Evolutionary conservation across 2,113 vertebrate species (phyloP).

Genomic region (Passer montanus): DNA sequence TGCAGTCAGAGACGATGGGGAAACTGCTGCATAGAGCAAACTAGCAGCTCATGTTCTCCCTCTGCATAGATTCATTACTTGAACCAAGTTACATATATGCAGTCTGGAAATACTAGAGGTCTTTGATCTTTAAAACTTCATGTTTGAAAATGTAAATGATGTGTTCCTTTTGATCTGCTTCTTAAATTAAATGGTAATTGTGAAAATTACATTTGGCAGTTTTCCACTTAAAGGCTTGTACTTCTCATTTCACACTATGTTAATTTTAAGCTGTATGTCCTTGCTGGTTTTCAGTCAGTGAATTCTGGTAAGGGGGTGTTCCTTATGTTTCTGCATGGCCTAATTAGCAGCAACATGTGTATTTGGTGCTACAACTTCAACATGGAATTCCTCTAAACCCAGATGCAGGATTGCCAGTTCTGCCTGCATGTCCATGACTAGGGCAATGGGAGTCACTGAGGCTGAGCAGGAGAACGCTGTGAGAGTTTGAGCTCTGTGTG

Average conservation of each 20-base stretch:
- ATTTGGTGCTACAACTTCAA: neutral
- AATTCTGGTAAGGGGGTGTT: neutral
- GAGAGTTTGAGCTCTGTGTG: neutral
- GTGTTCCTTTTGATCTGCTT: slow-evolving; percentile 57
- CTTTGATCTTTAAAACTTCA: slow-evolving; percentile 59
- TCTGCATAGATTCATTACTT: slow-evolving; percentile 2
- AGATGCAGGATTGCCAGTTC: neutral
- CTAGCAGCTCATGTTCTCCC: neutral
- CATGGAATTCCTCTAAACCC: neutral
- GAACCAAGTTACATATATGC: neutral
- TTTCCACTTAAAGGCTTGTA: slow-evolving; percentile 18
- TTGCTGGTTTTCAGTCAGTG: neutral
- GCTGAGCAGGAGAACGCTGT: neutral
- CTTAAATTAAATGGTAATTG: slow-evolving; percentile 64
- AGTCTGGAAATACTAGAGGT: slow-evolving; percentile 25
- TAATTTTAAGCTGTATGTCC: neutral
- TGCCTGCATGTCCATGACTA: neutral
- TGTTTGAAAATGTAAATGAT: slow-evolving; percentile 65
- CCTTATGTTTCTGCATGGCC: neutral
- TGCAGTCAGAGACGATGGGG: neutral
- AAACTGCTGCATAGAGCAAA: neutral
- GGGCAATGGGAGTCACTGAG: neutral
- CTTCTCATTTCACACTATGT: neutral
- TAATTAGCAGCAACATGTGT: neutral
- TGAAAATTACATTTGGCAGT: slow-evolving; percentile 47